phyloP scores from a whole-genome alignment of 2,797 vertebrate genomes.

The Champsocephalus esox region DNA sequence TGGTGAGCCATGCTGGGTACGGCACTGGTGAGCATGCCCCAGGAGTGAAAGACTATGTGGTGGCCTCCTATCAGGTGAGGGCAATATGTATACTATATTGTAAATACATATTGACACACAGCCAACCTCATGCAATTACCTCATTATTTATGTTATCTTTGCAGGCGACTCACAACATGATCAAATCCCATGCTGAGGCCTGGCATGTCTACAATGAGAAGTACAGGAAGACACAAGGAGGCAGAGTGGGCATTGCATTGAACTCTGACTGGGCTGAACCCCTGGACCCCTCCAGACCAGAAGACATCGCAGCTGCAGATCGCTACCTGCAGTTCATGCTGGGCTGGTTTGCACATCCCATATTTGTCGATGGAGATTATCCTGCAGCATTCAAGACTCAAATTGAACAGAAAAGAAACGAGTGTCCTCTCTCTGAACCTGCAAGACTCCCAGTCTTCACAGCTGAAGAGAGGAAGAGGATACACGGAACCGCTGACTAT shows the following conservation, averaged over 20 bases:
- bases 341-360: conserved; percentile 96
- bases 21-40: conserved; percentile 92
- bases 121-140: rapidly evolving
- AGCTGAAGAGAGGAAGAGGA: conserved; percentile 84
- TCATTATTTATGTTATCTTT: conserved; percentile 4
- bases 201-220: conserved; percentile 91
- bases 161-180: conserved; percentile 90
- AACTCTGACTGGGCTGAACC: conserved; percentile 95
- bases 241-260: conserved; percentile 91
- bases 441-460: conserved; percentile 89
- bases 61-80: conserved; percentile 90
- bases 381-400: conserved; percentile 86
- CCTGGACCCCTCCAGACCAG: conserved; percentile 60
- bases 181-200: conserved; percentile 92
- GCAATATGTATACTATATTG: background rate
- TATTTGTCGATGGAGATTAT: conserved; percentile 95
- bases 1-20: conserved; percentile 92
- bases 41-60: conserved; percentile 86
- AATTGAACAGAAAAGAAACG: conserved; percentile 79
- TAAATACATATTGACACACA: background rate
- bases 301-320: conserved; percentile 88
- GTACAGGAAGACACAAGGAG: conserved; percentile 86
- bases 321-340: conserved; percentile 94
- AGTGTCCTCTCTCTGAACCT: conserved; percentile 79
- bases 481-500: conserved; percentile 92